phyloP scores from a whole-genome alignment of 2,113 vertebrate genomes.

The Micromys minutus region DNA sequence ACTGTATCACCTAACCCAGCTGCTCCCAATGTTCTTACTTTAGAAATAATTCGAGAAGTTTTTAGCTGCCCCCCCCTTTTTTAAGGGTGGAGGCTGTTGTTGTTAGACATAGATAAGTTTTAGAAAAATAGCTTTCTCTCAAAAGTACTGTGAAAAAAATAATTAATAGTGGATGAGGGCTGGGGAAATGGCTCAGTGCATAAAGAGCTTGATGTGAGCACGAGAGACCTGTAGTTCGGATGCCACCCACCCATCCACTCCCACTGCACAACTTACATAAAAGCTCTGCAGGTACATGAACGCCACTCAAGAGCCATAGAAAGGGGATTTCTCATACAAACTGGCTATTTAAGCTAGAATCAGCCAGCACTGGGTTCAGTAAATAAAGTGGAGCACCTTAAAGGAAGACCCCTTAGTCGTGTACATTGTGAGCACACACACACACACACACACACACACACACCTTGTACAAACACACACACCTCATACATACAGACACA shows the following conservation, averaged over 20 bases:
- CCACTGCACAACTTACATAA: no score
- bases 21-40: background rate
- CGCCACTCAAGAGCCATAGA: background rate
- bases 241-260: no score
- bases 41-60: background rate
- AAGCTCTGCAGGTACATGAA: background rate
- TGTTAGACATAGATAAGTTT: background rate
- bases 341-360: background rate
- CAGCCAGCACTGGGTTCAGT: background rate
- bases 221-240: background rate
- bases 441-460: background rate
- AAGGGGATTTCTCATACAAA: background rate
- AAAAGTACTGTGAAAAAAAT: background rate
- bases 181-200: no score
- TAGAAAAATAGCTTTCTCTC: background rate
- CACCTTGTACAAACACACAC: background rate
- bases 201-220: background rate
- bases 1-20: background rate
- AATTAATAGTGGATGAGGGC: background rate
- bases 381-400: background rate
- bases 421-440: rapidly evolving
- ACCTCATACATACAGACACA: no score
- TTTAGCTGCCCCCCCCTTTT: background rate
- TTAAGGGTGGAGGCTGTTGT: background rate
- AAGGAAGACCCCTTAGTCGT: background rate